Evolutionary conservation across 2,888 invertebrate species (phyloP).

Genomic region (Biston betularia): DNA sequence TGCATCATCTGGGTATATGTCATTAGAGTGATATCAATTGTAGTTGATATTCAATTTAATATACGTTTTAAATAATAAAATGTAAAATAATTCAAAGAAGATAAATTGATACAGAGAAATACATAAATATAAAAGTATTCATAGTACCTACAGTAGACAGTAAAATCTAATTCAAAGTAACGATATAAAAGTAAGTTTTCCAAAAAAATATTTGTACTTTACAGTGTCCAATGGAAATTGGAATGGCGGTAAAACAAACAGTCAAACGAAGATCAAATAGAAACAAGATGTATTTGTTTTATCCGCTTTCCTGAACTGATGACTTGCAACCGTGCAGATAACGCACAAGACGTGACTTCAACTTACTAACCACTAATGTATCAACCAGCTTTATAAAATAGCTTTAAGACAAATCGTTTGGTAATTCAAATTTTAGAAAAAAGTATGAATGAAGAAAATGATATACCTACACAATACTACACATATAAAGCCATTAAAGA

Average conservation of each 20-base stretch:
- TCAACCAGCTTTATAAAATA: background rate
- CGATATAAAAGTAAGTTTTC: background rate
- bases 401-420: conserved; percentile 1
- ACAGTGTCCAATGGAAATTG: conserved; percentile 20
- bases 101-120: too few species aligned
- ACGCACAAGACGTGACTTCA: conserved; percentile 67
- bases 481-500: conserved; percentile 3
- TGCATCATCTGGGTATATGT: too few species aligned
- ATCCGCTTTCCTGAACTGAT: conserved; percentile 48
- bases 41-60: too few species aligned
- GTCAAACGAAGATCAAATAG: conserved; percentile 50
- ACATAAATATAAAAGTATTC: too few species aligned
- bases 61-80: too few species aligned
- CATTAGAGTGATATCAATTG: too few species aligned
- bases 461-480: too few species aligned
- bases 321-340: conserved; percentile 58
- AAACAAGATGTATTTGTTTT: conserved; percentile 46
- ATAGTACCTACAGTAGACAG: background rate
- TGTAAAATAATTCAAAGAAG: too few species aligned
- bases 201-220: background rate
- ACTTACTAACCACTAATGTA: conserved; percentile 45
- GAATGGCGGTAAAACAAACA: conserved; percentile 41
- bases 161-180: background rate
- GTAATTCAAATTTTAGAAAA: conserved; percentile 14
- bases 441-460: conserved; percentile 17